Conservation (phyloP, 35 echinoderm and acorn worm species). For the Anneissia japonica region DNA sequence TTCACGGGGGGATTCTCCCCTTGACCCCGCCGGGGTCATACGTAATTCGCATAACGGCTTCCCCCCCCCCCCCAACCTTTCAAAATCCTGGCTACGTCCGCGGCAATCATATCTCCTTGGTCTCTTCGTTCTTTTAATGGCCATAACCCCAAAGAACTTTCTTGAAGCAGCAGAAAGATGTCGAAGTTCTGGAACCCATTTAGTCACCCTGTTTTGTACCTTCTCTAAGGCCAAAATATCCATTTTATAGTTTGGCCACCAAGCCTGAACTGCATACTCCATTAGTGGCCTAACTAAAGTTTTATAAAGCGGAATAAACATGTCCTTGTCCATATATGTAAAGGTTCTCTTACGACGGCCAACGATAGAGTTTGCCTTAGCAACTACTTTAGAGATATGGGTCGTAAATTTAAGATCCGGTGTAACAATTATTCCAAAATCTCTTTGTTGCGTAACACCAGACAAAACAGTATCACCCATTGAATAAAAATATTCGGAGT, state of each 20-base stretch:
- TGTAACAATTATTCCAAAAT: background rate
- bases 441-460: background rate
- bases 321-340: background rate
- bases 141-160: too few species aligned
- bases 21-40: too few species aligned
- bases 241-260: constrained; percentile 20
- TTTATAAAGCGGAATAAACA: background rate
- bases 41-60: too few species aligned
- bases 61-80: too few species aligned
- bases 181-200: constrained; percentile 23
- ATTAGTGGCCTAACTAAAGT: background rate
- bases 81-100: too few species aligned
- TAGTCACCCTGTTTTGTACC: constrained; percentile 35
- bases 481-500: background rate
- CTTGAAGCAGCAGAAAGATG: background rate
- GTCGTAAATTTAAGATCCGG: background rate
- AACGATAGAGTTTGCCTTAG: background rate
- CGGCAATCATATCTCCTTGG: too few species aligned
- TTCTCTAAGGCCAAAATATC: constrained; percentile 5
- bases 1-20: too few species aligned
- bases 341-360: background rate
- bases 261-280: constrained; percentile 26
- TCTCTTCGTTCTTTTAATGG: too few species aligned
- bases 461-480: background rate
- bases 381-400: background rate